Conservation (phyloP, 2,113 vertebrate species). For the Taurulus bubalis region DNA sequence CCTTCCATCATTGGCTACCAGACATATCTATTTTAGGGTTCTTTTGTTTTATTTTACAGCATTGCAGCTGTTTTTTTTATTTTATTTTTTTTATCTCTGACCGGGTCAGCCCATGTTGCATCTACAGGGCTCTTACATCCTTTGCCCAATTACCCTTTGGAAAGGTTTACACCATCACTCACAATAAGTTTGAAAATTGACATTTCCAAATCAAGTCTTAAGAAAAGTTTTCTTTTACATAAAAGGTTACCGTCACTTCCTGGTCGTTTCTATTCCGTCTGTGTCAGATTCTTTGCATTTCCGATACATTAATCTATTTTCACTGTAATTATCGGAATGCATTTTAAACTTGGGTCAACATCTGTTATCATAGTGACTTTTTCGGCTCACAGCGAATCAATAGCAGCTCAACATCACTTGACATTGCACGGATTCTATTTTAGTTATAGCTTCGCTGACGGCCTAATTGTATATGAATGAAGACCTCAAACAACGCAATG, state of each 20-base stretch:
- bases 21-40: not conserved
- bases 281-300: slow-evolving; percentile 1
- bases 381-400: not conserved
- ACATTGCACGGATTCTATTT: not conserved
- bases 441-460: not conserved
- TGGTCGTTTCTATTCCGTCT: slow-evolving; percentile 1
- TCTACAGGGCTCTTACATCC: not conserved
- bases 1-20: not conserved
- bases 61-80: not conserved
- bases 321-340: not conserved
- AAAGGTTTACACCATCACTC: slow-evolving; percentile 35
- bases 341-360: not conserved
- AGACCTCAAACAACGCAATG: slow-evolving; percentile 12
- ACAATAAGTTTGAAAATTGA: slow-evolving; percentile 13
- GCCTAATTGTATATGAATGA: not conserved
- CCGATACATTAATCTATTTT: not conserved
- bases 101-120: not conserved
- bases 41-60: slow-evolving; percentile 5
- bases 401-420: not conserved
- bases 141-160: slow-evolving; percentile 31
- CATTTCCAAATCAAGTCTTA: slow-evolving; percentile 29
- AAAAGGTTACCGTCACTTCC: slow-evolving; percentile 14
- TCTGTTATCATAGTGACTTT: not conserved
- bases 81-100: not conserved
- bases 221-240: not conserved